Percentiles rank a stretch among this genome's conserved stretches.
Evolutionary conservation across 1,140 invertebrate genomes (phyloP).

Genomic region (Palaemon carinicauda): DNA sequence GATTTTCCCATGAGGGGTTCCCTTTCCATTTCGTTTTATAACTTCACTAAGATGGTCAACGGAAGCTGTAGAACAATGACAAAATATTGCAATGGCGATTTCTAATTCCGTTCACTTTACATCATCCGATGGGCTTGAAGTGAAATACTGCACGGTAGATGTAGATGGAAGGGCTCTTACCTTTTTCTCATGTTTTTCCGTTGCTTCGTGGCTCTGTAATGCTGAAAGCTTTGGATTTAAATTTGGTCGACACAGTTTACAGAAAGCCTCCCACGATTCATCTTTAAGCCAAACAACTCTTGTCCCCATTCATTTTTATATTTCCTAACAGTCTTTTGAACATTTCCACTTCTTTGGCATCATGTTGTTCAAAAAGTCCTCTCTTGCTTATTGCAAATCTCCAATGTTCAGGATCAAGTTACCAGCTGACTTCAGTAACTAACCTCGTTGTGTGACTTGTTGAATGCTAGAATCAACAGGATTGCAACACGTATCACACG

Average conservation of each 20-base stretch:
- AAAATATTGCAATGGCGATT: conserved; percentile 27
- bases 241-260: neutral
- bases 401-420: too few relatives aligned
- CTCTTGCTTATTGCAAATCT: too few relatives aligned
- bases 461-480: too few relatives aligned
- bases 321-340: neutral
- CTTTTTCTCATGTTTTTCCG: neutral
- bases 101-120: conserved; percentile 31
- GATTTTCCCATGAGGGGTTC: conserved; percentile 3
- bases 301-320: conserved; percentile 6
- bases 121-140: conserved; percentile 4
- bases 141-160: neutral
- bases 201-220: conserved; percentile 4
- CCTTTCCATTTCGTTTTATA: conserved; percentile 26
- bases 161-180: neutral
- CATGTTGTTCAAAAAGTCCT: too few relatives aligned
- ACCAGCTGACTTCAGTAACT: too few relatives aligned
- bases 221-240: neutral
- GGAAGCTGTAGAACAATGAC: conserved; percentile 20
- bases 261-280: neutral
- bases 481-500: too few relatives aligned
- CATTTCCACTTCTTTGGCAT: conserved; percentile 9
- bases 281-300: neutral
- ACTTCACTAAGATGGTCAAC: conserved; percentile 29
- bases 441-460: too few relatives aligned